Evolutionary conservation across 2,113 vertebrate genomes (phyloP), one percentile per base, ranked within the genome.

Genomic region (Corythornis vintsioides): DNA sequence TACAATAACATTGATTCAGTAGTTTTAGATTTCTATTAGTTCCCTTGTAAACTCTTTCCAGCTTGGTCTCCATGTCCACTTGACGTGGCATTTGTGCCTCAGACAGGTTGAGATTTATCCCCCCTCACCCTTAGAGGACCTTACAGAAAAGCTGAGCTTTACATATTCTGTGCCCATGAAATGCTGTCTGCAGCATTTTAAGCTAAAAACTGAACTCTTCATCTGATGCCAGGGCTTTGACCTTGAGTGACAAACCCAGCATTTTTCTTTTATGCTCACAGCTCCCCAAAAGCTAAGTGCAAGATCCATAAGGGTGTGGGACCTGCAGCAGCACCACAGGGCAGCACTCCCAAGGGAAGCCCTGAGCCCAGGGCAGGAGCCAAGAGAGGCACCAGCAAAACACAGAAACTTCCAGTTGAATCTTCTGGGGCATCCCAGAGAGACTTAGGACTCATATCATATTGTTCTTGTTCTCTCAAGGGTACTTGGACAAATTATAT

Each of bases 1-100:
- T 40, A 80, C 48, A 95, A 90, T 86, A 70, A 94, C 96, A 95
- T 91, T 88, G 93, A 96, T 88, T 85, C 50, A 43, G 90, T 38
- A 83, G 56, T 59, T 96, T 93, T 45, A 88, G 45, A 90, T 96
- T 96, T 77, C 60, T 95, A 94, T 92, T 50, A n/a, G 11, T 33
- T 87, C 28, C 29, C 85, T 83, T 95, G 80, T 81, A 50, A 74
- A 67, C 11, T n/a, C 57, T 79, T 83, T 84, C 57, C 84, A 93
- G 69, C 66, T 90, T 93, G 50, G n/a, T 65, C 42, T 94, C 64
- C 52, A 25, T 55, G 48, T 95, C 76, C 25, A 11, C 56, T 76
- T 73, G 43, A 81, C 24, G 19, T 45, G 13, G 70, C 57, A 61
- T 42, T 89, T 61, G 21, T 26, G 60, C 19, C 15, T 53, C 69